Evolutionary conservation across 2,113 vertebrate species (phyloP).

Genomic region (Malaclemys terrapin): DNA sequence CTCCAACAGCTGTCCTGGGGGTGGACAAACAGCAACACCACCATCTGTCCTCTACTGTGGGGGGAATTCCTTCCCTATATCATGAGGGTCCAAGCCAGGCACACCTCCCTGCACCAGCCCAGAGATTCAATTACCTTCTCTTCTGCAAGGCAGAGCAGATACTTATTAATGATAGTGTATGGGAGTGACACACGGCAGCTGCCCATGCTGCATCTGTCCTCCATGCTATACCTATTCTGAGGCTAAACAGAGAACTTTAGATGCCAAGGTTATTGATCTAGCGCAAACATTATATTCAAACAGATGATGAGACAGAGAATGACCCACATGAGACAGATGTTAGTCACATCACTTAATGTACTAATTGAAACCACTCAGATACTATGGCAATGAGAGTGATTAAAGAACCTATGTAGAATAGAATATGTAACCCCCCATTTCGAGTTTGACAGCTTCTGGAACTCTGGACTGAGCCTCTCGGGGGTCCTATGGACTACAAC

Average conservation of each 20-base stretch:
- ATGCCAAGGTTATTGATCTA: constrained; percentile 18
- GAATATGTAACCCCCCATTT: neutral
- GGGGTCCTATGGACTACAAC: too few relatives aligned
- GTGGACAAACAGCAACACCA: neutral
- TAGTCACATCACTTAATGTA: constrained; percentile 51
- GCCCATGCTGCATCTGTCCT: neutral
- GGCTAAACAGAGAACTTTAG: constrained; percentile 3
- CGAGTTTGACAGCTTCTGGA: too few relatives aligned
- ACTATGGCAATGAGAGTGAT: constrained; percentile 36
- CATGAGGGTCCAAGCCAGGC: neutral
- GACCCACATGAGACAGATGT: constrained; percentile 52
- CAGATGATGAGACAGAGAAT: neutral
- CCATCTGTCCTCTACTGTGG: neutral
- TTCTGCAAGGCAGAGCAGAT: neutral
- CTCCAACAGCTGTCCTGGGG: accelerated
- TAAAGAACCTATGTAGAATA: constrained; percentile 41
- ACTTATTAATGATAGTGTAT: accelerated
- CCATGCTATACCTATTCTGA: neutral
- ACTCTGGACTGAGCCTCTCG: too few relatives aligned
- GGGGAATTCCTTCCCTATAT: neutral
- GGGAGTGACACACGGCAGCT: neutral
- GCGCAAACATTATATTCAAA: constrained; percentile 47
- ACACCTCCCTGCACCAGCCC: neutral
- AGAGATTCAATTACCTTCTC: neutral
- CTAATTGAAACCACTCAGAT: constrained; percentile 61